Conservation (phyloP, 2,888 invertebrate genomes). For the Pristionchus fissidentatus region DNA sequence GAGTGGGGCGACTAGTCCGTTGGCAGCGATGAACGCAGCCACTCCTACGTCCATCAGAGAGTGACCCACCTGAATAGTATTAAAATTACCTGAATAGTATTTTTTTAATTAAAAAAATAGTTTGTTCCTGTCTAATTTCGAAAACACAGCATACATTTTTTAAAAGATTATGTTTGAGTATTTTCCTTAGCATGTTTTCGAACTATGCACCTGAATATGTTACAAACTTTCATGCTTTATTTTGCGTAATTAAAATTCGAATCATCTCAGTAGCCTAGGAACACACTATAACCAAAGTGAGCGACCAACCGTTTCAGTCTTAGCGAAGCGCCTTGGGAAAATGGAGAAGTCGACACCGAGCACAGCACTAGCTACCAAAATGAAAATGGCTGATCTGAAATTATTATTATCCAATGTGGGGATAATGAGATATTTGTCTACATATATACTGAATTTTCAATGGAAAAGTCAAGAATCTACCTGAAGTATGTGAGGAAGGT, state of each 20-base stretch:
- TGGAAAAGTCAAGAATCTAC: constrained; percentile 36
- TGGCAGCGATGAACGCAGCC: constrained; percentile 87
- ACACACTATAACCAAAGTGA: background rate
- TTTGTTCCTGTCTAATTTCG: too few relatives aligned
- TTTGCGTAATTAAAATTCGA: too few relatives aligned
- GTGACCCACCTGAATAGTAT: constrained; percentile 59
- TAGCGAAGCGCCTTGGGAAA: constrained; percentile 89
- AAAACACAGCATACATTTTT: too few relatives aligned
- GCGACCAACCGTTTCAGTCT: constrained; percentile 81
- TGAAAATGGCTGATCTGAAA: constrained; percentile 59
- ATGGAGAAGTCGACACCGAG: constrained; percentile 92
- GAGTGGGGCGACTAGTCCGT: constrained; percentile 79
- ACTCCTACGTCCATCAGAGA: constrained; percentile 94
- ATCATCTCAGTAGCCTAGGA: background rate
- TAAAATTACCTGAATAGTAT: background rate
- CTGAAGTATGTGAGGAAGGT: constrained; percentile 68
- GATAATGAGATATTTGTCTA: background rate
- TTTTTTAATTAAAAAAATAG: background rate
- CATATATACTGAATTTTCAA: background rate
- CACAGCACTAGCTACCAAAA: constrained; percentile 87
- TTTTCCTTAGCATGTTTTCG: too few relatives aligned
- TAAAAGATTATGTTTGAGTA: too few relatives aligned
- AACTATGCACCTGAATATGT: too few relatives aligned
- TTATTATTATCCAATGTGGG: background rate
- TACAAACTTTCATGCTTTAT: too few relatives aligned